These are phyloP conservation scores for Austrofundulus limnaeus DNA, from an alignment of 2,113 vertebrate genomes.

Conservation along the genomic window DNA sequence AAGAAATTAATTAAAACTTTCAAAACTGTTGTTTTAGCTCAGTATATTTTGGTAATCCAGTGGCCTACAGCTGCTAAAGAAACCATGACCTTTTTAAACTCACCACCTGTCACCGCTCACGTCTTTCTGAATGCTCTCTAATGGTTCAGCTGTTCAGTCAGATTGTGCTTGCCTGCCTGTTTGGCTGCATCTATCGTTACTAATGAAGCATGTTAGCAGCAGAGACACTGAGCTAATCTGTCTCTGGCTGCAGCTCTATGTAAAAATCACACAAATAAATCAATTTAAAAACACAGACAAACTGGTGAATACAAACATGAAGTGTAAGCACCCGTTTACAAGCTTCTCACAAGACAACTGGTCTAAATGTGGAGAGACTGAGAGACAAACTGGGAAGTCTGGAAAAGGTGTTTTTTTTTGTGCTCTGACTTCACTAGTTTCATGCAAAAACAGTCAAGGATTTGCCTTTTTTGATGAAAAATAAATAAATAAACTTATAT, in stretches of 20 bases:
- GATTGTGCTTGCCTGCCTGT: conserved; percentile 25
- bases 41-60: background rate
- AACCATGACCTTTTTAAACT: conserved; percentile 7
- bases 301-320: background rate
- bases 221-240: conserved; percentile 52
- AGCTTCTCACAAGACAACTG: background rate
- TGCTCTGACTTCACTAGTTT: background rate
- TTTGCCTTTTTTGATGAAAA: conserved; percentile 3
- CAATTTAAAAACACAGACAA: too few relatives aligned
- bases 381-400: background rate
- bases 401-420: background rate
- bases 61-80: conserved; percentile 1
- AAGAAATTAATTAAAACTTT: background rate
- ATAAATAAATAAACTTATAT: too few relatives aligned
- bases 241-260: conserved; percentile 21
- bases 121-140: conserved; percentile 1
- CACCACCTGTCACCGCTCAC: conserved; percentile 28
- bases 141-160: conserved; percentile 45
- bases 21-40: background rate
- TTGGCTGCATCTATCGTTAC: conserved; percentile 51
- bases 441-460: background rate
- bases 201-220: conserved; percentile 63
- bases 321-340: background rate
- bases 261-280: conserved; percentile 31
- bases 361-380: background rate